phyloP scores from a whole-genome alignment of 2,797 vertebrate genomes.

The Peromyscus attwateri region DNA sequence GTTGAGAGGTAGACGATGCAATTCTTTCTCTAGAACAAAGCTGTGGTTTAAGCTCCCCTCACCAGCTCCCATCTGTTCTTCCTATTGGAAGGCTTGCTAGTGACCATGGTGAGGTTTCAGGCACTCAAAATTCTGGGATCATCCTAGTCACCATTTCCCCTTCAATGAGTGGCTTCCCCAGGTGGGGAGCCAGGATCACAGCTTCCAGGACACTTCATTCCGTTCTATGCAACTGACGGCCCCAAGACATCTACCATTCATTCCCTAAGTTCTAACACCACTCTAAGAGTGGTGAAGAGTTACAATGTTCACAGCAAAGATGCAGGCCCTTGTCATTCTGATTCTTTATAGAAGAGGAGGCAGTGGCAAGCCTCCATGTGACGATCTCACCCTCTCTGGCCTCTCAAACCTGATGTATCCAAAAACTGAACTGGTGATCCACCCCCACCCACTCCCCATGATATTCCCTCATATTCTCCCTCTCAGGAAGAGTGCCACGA shows the following conservation, averaged over 20 bases:
- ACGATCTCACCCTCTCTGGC: too few relatives aligned
- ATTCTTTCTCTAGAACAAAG: background rate
- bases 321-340: background rate
- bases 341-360: background rate
- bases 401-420: background rate
- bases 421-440: background rate
- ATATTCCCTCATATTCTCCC: background rate
- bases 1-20: background rate
- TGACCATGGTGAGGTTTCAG: background rate
- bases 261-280: background rate
- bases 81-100: background rate
- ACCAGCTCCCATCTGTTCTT: background rate
- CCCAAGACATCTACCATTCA: too few relatives aligned
- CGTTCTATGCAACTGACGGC: background rate
- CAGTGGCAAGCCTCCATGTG: background rate
- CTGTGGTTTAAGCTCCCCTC: background rate
- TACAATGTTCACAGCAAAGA: background rate
- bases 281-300: background rate
- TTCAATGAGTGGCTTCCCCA: background rate
- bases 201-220: background rate
- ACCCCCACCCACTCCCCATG: background rate
- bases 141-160: background rate
- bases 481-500: too few relatives aligned
- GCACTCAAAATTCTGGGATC: background rate
- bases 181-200: background rate